Base-by-base conservation (phyloP, 2,113 vertebrate species). In the Chaenocephalus aceratus region DNA sequence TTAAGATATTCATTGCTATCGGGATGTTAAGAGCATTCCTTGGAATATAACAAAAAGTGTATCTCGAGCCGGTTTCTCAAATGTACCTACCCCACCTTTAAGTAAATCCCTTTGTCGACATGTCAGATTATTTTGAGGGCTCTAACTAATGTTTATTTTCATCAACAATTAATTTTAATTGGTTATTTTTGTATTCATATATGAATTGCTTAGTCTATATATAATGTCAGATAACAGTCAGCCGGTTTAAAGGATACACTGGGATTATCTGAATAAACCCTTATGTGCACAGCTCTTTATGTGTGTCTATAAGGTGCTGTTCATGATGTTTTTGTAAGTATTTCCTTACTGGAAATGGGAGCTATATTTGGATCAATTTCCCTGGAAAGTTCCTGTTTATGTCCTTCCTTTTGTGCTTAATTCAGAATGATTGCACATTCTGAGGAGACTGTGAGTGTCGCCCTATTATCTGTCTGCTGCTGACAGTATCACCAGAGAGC, bases 391-490 rank as follows among this genome's bases (percentile, higher is more conserved):
- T 81, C 79, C 41, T 61, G 64, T 75, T 63, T 56, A 36, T 58
- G 14, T 74, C 69, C 58, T 82, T 75, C 46, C 61, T 88, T 49
- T 79, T 77, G 80, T 83, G 63, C 30, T 44, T 80, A 80, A 84
- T 86, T 54, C 65, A 79, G 71, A 91, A 60, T 66, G 82, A 90
- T 78, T 67, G 80, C 73, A 87, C 79, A 85, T 87, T 87, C 70
- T 66, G 70, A 83, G 76, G 53, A 82, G 63, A 74, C 65, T 62
- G 72, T 71, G 41, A 54, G 15, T 46, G 62, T 77, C 76, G 53
- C 44, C 59, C 46, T 85, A 48, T 90, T 86, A 78, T 88, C 75
- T 74, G 56, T 67, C 49, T 66, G 72, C 45, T 77, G 72, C 56
- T 66, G 64, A 64, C 66, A 56, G 34, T 68, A 75, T 72, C 53